Percentiles rank a stretch among this genome's conserved stretches.
These are phyloP conservation scores for Vidua macroura DNA, from an alignment of 2,113 vertebrate genomes.

Conservation along the genomic window DNA sequence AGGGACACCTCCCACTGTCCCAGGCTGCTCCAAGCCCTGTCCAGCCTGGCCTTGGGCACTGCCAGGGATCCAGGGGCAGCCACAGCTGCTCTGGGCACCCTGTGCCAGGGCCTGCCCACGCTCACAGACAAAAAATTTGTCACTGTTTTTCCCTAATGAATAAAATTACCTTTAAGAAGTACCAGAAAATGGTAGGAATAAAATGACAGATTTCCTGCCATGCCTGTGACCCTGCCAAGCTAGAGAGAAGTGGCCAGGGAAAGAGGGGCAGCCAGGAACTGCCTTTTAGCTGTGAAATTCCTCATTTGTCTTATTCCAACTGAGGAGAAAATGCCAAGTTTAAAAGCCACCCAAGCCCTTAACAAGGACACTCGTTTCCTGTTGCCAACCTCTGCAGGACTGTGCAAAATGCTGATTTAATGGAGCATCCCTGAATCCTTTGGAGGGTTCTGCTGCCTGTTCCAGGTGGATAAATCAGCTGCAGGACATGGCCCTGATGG, in stretches of 20 bases:
- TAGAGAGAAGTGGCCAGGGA: background rate
- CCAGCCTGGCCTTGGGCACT: background rate
- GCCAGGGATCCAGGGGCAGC: background rate
- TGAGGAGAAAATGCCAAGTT: background rate
- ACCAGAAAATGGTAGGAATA: background rate
- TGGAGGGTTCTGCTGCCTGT: background rate
- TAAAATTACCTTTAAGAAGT: background rate
- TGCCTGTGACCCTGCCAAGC: background rate
- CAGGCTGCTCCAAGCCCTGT: background rate
- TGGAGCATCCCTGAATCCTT: too few species aligned
- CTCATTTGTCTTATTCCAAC: background rate
- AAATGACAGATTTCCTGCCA: background rate
- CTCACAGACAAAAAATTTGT: background rate
- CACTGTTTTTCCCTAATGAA: background rate
- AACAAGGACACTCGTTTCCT: fast-evolving
- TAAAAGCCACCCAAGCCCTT: background rate
- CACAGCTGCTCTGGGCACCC: background rate
- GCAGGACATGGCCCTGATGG: fast-evolving
- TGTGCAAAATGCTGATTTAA: background rate
- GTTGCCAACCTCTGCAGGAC: background rate
- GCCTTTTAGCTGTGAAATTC: background rate
- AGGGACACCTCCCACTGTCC: background rate
- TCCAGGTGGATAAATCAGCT: background rate
- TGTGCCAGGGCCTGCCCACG: background rate
- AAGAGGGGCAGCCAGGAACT: background rate